Conservation (phyloP, 2,888 invertebrate species). For the Agriotes lineatus region DNA sequence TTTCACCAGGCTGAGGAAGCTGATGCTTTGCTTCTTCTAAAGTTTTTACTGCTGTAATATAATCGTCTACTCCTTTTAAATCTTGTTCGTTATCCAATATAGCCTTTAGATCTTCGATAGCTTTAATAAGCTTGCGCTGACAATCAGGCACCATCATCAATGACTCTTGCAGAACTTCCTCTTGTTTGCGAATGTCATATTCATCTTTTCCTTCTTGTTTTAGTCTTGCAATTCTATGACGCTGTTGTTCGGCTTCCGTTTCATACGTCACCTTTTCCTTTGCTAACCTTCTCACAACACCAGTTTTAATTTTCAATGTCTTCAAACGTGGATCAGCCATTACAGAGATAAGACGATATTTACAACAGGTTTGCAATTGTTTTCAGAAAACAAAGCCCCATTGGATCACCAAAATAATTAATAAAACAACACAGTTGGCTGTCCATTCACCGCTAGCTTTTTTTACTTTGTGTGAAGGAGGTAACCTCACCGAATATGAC, state of each 20-base stretch:
- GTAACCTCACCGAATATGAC: too few species aligned
- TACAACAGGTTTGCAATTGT: slow-evolving; percentile 9
- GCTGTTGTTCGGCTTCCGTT: slow-evolving; percentile 83
- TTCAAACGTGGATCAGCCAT: slow-evolving; percentile 93
- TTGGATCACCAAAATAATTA: background rate
- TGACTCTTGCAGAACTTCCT: slow-evolving; percentile 90
- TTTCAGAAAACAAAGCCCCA: slow-evolving; percentile 8
- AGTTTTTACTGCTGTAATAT: slow-evolving; percentile 74
- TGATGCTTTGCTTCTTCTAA: slow-evolving; percentile 77
- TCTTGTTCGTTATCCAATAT: slow-evolving; percentile 82
- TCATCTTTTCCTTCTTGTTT: slow-evolving; percentile 85
- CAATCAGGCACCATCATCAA: slow-evolving; percentile 95
- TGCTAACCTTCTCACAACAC: slow-evolving; percentile 89
- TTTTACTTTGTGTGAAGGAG: too few species aligned
- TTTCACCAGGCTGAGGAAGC: slow-evolving; percentile 65
- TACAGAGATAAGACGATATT: slow-evolving; percentile 39
- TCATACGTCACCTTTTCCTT: slow-evolving; percentile 92
- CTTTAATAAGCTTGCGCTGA: slow-evolving; percentile 81
- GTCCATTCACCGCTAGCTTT: background rate
- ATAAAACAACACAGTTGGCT: background rate
- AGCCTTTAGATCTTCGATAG: slow-evolving; percentile 80
- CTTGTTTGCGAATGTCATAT: slow-evolving; percentile 84
- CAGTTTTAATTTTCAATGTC: slow-evolving; percentile 91
- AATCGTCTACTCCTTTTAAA: slow-evolving; percentile 81
- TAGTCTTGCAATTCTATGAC: slow-evolving; percentile 79